Base-by-base conservation (phyloP, 2,888 invertebrate species). In the Volucella inflata region DNA sequence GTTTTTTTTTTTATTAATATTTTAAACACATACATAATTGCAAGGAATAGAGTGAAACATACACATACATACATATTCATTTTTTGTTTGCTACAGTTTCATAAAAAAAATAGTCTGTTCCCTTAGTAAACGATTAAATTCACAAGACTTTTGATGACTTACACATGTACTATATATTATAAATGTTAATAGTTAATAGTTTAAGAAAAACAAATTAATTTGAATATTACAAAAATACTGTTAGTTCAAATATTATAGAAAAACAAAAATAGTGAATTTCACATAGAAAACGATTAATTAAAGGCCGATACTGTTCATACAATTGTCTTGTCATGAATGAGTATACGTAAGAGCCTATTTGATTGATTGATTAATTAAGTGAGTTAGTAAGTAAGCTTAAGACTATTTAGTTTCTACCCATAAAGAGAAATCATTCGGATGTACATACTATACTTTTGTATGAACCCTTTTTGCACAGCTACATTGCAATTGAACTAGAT, bases 11-110 rank as follows among this genome's bases (percentile, higher is more conserved):
- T 42, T 50, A 42, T 79, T 21, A 80, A 38, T 67, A 57, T 30
- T 21, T 30, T 30, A 30, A 30, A 30, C 30, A 30, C 68, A 76
- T 38, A 76, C 44, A 80, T 55, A 60, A 65, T 71, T 62, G 51
- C n/a, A 64, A 70, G 75, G 30, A 72, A 36, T 51, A 60, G 60
- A 71, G 55, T 71, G 60, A 79, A 79, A 70, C 70, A 80, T 84
- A 84, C 75, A 71, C 60, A 80, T 60, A 84, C 17, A 62, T 62
- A 14, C 53, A 51, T 21, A 50, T 36, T 55, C 46, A 30, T 14
- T 11, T 36, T 48, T 57, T 44, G 68, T 50, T 51, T 16, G 14
- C 48, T 67, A 21, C 50, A 9, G 14, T 67, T 42, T 65, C n/a
- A 8, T 64, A 11, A 17, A 36, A 12, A 42, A 30, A 62, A 70